These are phyloP conservation scores for Homarus gammarus DNA, from an alignment of 2,888 invertebrate genomes.

Conservation along the genomic window DNA sequence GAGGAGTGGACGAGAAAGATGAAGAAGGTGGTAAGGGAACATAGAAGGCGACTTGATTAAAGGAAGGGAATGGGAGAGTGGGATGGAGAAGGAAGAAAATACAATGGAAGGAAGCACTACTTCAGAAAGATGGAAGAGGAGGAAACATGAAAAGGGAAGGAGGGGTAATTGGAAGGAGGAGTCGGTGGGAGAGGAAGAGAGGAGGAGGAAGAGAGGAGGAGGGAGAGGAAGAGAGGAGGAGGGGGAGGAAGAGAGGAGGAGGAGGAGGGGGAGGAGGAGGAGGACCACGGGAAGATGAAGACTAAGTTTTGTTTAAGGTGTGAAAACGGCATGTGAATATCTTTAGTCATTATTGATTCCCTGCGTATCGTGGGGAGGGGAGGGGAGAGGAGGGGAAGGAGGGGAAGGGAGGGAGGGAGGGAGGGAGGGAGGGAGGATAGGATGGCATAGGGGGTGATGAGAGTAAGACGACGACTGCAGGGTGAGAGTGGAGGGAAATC, in stretches of 20 bases:
- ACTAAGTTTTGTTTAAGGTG: constrained; percentile 14
- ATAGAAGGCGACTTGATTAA: too few relatives aligned
- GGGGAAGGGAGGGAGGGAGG: too few relatives aligned
- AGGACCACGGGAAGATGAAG: constrained; percentile 14
- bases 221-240: not conserved
- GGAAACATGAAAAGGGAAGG: too few relatives aligned
- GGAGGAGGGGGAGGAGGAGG: not conserved
- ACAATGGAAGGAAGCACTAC: too few relatives aligned
- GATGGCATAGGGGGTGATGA: not conserved
- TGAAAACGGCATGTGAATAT: constrained; percentile 13
- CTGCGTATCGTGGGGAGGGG: not conserved
- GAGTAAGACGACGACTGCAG: too few relatives aligned
- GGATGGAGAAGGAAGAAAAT: not conserved
- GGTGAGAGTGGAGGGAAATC: not conserved
- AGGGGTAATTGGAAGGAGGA: too few relatives aligned
- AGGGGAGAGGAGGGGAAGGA: not conserved
- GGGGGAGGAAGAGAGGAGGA: not conserved
- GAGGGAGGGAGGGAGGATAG: not conserved
- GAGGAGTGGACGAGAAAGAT: not conserved
- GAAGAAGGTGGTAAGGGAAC: not conserved
- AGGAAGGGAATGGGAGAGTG: not conserved
- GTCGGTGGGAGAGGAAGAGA: not conserved
- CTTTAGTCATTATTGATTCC: constrained; percentile 22
- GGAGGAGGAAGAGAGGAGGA: not conserved
- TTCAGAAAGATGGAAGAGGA: too few relatives aligned